phyloP scores from a whole-genome alignment of 2,113 vertebrate genomes.

The Bothrops jararaca region DNA sequence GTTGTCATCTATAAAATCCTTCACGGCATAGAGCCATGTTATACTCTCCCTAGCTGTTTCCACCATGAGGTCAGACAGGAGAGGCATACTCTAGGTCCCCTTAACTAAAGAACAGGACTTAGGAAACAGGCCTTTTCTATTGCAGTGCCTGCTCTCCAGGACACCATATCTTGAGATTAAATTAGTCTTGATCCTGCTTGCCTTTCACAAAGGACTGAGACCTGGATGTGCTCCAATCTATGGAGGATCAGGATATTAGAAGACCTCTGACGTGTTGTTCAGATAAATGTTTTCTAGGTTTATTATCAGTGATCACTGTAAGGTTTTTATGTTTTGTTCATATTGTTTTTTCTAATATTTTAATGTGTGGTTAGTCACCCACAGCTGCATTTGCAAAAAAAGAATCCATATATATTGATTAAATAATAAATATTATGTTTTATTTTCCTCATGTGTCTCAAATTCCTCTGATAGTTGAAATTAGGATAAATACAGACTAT shows the following conservation, averaged over 20 bases:
- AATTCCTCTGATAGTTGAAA: neutral
- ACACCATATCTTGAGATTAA: neutral
- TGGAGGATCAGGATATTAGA: neutral
- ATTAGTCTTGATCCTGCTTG: neutral
- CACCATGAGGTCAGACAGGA: neutral
- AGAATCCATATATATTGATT: neutral
- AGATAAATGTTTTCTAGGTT: too few relatives aligned
- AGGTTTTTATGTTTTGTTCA: neutral
- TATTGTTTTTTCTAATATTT: neutral
- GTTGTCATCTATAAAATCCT: neutral
- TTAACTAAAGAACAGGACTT: neutral
- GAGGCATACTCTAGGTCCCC: neutral
- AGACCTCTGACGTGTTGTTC: neutral
- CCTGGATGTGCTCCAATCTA: neutral
- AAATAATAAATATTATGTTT: neutral
- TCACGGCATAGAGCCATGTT: neutral
- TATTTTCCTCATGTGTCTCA: neutral
- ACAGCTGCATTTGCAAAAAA: neutral
- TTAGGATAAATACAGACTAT: neutral
- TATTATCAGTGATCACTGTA: neutral
- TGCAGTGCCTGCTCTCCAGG: neutral
- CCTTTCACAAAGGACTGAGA: neutral
- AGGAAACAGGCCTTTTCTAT: neutral
- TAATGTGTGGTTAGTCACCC: neutral
- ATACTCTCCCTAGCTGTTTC: neutral